A percentile compares a stretch with the other conserved stretches of the same genome.
Evolutionary conservation across 2,113 vertebrate genomes (phyloP).

Genomic region (Aramus guarauna): DNA sequence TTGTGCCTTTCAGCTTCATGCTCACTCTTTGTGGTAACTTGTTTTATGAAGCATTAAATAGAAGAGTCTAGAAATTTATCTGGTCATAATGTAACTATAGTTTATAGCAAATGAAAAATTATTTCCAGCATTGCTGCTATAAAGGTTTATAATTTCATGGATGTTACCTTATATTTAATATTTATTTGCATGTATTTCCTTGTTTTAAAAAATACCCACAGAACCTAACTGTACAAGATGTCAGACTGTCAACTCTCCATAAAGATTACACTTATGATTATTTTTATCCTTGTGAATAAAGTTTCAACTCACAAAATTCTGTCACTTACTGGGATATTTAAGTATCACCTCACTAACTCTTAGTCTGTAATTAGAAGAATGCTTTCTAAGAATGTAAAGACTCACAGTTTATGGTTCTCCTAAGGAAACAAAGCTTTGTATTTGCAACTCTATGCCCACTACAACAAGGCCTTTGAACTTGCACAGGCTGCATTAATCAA

Average conservation of each 20-base stretch:
- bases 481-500: background rate
- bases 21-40: background rate
- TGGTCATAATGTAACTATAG: background rate
- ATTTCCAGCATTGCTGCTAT: conserved; percentile 36
- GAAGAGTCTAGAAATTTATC: background rate
- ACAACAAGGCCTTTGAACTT: background rate
- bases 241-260: background rate
- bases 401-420: background rate
- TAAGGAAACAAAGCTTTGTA: background rate
- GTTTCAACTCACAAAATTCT: background rate
- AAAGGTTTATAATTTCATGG: background rate
- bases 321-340: background rate
- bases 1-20: conserved; percentile 25
- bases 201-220: background rate
- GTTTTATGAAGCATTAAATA: conserved; percentile 16
- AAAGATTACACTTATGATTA: background rate
- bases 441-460: background rate
- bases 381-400: background rate
- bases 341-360: background rate
- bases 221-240: background rate
- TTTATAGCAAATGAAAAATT: conserved; percentile 8
- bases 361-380: background rate
- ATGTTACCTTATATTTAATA: conserved; percentile 39
- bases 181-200: conserved; percentile 56
- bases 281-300: conserved; percentile 49